Evolutionary conservation across 2,113 vertebrate genomes (phyloP).

Genomic region (Tenebrosternarchus preto): DNA sequence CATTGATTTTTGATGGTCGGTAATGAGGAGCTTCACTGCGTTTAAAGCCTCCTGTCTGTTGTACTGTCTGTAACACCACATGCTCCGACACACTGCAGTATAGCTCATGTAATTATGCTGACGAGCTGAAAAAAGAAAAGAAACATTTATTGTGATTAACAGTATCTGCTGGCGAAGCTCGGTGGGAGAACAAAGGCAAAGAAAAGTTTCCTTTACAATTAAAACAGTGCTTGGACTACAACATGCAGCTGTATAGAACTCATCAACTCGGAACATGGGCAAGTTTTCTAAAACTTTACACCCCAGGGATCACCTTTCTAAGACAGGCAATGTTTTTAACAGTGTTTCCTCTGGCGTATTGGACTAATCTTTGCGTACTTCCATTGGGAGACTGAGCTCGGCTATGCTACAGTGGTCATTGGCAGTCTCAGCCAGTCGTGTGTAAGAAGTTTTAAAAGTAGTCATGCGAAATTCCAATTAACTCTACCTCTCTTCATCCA

Average conservation of each 20-base stretch:
- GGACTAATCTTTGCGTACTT: neutral
- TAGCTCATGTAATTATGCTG: neutral
- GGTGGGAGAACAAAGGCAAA: no score
- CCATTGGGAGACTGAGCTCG: conserved; percentile 5
- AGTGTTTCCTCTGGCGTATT: no score
- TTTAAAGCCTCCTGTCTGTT: neutral
- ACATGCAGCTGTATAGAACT: no score
- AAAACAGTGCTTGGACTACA: no score
- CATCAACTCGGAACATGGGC: neutral
- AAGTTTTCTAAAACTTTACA: neutral
- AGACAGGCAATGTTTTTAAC: neutral
- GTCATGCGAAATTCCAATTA: conserved; percentile 19
- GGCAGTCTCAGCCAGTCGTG: no score
- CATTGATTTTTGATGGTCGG: no score
- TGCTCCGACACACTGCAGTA: neutral
- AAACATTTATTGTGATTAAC: neutral
- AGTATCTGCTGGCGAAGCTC: neutral
- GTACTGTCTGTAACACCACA: neutral
- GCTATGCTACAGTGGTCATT: neutral
- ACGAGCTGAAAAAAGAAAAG: neutral
- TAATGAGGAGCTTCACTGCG: no score
- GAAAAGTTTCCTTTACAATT: neutral
- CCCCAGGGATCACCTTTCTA: neutral
- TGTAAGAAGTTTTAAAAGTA: conserved; percentile 19
- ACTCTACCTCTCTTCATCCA: neutral